A percentile compares a stretch with the other conserved stretches of the same genome.
Evolutionary conservation across 2,113 vertebrate species (phyloP).

Genomic region (Plecturocebus donacophilus): DNA sequence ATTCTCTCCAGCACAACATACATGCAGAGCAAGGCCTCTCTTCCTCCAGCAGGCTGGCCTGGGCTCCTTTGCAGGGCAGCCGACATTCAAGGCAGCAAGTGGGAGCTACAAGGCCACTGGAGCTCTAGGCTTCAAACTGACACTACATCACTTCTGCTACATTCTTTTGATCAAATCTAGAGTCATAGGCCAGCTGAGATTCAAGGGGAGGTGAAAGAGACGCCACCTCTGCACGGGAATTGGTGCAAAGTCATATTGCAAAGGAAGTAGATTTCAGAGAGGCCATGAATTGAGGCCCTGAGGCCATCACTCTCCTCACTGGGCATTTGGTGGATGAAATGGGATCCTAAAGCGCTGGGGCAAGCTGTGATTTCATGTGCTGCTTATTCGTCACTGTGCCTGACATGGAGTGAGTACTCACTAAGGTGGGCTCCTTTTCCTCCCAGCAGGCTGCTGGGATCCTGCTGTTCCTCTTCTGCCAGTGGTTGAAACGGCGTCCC

Average conservation of each 20-base stretch:
- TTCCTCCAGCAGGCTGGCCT: fast-evolving
- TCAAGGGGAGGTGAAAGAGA: neutral
- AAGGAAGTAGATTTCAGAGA: neutral
- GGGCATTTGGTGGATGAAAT: neutral
- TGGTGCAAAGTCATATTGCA: fast-evolving
- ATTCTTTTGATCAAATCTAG: neutral
- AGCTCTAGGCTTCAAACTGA: neutral
- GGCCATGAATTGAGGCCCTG: fast-evolving
- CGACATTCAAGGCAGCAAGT: neutral
- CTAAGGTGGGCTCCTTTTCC: too few relatives aligned
- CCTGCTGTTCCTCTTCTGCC: neutral
- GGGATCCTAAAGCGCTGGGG: neutral
- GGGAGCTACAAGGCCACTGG: neutral
- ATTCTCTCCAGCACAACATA: neutral
- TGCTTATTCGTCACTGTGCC: neutral
- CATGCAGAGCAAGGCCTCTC: fast-evolving
- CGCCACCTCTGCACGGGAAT: fast-evolving
- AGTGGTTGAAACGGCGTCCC: neutral
- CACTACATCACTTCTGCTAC: neutral
- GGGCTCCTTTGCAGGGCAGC: neutral
- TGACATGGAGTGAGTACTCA: neutral
- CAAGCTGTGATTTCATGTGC: too few relatives aligned
- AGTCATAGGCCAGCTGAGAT: neutral
- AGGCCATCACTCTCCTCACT: fast-evolving
- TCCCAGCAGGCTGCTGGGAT: neutral